These are phyloP conservation scores for Mobula hypostoma DNA, from an alignment of 2,113 vertebrate species.

Conservation along the genomic window DNA sequence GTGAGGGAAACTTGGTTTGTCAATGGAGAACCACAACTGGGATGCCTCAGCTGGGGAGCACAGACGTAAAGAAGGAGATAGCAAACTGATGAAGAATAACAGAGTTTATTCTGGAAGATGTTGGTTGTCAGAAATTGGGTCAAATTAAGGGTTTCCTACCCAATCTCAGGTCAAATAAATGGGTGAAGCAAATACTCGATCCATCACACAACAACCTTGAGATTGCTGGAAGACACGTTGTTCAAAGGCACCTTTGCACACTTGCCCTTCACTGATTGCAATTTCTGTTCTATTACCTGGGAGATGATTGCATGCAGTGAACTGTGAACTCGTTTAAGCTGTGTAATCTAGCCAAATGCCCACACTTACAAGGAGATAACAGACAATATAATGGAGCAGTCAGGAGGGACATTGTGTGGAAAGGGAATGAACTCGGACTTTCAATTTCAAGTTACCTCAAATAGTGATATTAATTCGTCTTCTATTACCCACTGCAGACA, in stretches of 20 bases:
- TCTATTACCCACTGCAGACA: neutral
- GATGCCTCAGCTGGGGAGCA: neutral
- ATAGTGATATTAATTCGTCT: neutral
- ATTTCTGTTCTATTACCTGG: neutral
- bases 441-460: constrained; percentile 10
- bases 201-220: neutral
- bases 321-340: neutral
- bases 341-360: neutral
- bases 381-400: neutral
- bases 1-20: neutral
- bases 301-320: neutral
- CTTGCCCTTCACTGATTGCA: neutral
- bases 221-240: neutral
- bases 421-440: neutral
- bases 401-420: neutral
- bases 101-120: neutral
- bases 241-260: neutral
- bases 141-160: neutral
- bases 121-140: neutral
- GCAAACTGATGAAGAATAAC: neutral
- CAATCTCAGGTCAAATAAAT: neutral
- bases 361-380: constrained; percentile 4
- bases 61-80: neutral
- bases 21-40: neutral
- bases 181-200: neutral